phyloP scores from a whole-genome alignment of 1,140 invertebrate species.

The Caerostris extrusa region DNA sequence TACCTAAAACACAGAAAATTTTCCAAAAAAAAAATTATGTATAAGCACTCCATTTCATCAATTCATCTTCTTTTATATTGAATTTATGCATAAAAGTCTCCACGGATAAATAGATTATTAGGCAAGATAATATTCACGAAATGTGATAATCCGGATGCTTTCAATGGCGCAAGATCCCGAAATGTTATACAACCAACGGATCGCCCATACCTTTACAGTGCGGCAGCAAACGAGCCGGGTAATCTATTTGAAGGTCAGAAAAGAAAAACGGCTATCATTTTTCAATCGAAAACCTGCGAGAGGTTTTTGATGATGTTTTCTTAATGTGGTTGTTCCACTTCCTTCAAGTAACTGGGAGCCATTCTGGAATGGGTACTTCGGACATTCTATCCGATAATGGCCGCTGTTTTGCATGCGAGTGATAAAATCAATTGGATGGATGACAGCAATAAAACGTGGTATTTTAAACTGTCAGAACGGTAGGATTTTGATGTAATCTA shows the following conservation, averaged over 20 bases:
- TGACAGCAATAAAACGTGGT: neutral
- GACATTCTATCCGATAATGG: slow-evolving; percentile 13
- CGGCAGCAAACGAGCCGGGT: neutral
- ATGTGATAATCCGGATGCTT: neutral
- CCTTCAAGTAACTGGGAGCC: neutral
- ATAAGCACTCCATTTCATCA: too few species aligned
- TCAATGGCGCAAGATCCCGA: neutral
- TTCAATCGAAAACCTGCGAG: slow-evolving; percentile 48
- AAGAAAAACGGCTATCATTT: slow-evolving; percentile 41
- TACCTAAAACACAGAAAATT: too few species aligned
- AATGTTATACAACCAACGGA: neutral
- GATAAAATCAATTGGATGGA: neutral
- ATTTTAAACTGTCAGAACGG: neutral
- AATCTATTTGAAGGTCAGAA: slow-evolving; percentile 56
- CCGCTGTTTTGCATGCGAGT: neutral
- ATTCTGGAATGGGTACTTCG: slow-evolving; percentile 32
- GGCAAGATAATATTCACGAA: neutral
- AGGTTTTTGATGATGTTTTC: slow-evolving; percentile 31
- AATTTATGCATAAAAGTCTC: too few species aligned
- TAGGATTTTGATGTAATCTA: too few species aligned
- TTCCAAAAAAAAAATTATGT: too few species aligned
- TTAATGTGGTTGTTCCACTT: slow-evolving; percentile 40
- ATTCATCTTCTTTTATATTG: too few species aligned
- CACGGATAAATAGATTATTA: neutral
- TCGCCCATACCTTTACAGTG: neutral